Evolutionary conservation across 2,113 vertebrate genomes (phyloP), one percentile per base, ranked within the genome.

Genomic region (Ceyx melanurus): DNA sequence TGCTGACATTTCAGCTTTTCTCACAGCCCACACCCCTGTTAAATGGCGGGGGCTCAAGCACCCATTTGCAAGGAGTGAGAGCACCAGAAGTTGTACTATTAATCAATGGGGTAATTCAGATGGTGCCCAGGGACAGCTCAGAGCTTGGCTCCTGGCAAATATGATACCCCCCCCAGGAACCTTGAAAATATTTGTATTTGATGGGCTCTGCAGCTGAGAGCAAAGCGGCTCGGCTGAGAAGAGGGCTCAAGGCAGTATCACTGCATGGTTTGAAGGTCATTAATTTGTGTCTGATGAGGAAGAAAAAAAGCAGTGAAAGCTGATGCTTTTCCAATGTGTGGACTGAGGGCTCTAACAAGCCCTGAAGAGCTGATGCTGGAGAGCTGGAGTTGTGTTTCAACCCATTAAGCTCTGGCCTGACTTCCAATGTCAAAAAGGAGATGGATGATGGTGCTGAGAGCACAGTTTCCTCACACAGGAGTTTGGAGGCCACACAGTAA

Each of bases 251-350:
- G 97, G 97, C 60, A 6, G 84, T 93, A 97, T 97, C 92, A 93
- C 42, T 72, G 83, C 42, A 31, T 79, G 67, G 85, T 87, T 82
- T 96, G 91, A 98, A 98, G 97, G 98, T 98, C 97, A 96, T 75
- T 67, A 95, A 92, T 95, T 95, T 80, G 90, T 72, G 86, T 88
- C 91, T 95, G 91, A 92, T 51, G 72, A 10, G 48, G 75, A 70
- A 86, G 57, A 50, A 92, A 88, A 89, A 65, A 67, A 56, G 64
- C 84, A 88, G 70, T 84, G 97, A 97, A 97, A 98, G 72, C 94
- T 80, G 86, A 97, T 94, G 90, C 96, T 81, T 94, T 96, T 93
- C 91, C 48, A 64, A 83, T 94, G 86, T 77, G 83, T 68, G 77
- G 96, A 94, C 82, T 61, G 83, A 92, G 92, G 79, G 70, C 65